Evolutionary conservation across 1,140 invertebrate genomes (phyloP).

Genomic region (Ips typographus): DNA sequence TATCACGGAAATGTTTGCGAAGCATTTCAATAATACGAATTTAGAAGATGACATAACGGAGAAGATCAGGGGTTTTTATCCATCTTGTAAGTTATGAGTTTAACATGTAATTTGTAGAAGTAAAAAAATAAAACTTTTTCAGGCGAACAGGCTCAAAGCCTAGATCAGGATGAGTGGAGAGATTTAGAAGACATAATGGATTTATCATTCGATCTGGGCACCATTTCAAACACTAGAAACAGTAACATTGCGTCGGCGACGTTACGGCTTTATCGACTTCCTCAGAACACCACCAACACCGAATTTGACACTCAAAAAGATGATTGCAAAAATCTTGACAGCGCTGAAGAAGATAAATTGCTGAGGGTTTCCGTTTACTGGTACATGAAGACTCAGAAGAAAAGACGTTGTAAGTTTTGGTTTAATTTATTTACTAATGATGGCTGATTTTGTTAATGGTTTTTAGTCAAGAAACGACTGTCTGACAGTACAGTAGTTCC

Average conservation of each 20-base stretch:
- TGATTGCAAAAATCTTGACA: constrained; percentile 44
- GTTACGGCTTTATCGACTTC: constrained; percentile 58
- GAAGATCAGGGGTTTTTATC: constrained; percentile 48
- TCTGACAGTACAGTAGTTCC: constrained; percentile 47
- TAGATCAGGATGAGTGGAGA: constrained; percentile 58
- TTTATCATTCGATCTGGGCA: constrained; percentile 59
- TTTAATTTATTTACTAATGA: not conserved
- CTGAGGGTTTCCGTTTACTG: constrained; percentile 63
- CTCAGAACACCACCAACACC: constrained; percentile 51
- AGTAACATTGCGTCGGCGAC: constrained; percentile 57
- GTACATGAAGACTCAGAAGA: constrained; percentile 60
- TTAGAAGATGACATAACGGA: constrained; percentile 40
- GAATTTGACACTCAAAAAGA: constrained; percentile 30
- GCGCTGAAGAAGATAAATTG: constrained; percentile 57
- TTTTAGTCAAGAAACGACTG: constrained; percentile 44
- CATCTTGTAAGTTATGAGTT: constrained; percentile 42
- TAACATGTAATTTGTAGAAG: not conserved
- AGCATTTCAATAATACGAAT: constrained; percentile 31
- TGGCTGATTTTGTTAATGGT: not conserved
- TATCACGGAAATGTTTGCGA: constrained; percentile 34
- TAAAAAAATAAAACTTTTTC: constrained; percentile 12
- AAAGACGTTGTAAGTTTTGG: constrained; percentile 40
- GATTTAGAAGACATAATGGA: constrained; percentile 57
- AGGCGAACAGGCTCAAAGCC: constrained; percentile 59
- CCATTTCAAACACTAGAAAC: constrained; percentile 52